Conservation (phyloP, 2,888 invertebrate species). For the Pterostichus madidus region DNA sequence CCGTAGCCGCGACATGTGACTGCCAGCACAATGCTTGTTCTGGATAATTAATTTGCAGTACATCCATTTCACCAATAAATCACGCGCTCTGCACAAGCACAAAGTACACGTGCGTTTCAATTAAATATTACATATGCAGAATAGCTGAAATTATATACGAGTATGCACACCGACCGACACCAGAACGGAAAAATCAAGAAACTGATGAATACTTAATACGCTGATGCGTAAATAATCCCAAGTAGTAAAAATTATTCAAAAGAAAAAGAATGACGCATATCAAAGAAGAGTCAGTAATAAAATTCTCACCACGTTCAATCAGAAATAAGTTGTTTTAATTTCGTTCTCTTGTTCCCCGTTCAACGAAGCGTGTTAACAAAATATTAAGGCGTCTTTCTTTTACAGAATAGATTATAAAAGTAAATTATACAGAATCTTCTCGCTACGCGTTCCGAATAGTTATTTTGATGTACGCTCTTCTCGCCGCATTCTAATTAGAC, state of each 20-base stretch:
- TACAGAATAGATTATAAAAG: slow-evolving; percentile 65
- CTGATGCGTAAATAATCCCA: slow-evolving; percentile 1
- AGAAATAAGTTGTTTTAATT: slow-evolving; percentile 64
- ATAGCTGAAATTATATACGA: too few relatives aligned
- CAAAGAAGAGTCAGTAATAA: slow-evolving; percentile 45
- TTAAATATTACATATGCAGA: slow-evolving; percentile 62
- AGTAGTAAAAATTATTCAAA: slow-evolving; percentile 38
- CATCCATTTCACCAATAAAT: slow-evolving; percentile 65
- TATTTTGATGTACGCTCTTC: slow-evolving; percentile 65
- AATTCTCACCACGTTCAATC: slow-evolving; percentile 65
- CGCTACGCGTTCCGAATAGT: slow-evolving; percentile 64
- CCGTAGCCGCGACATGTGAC: slow-evolving; percentile 61
- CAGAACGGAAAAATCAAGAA: not conserved
- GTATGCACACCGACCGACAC: not conserved
- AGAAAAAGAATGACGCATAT: slow-evolving; percentile 5
- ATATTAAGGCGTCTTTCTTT: slow-evolving; percentile 65
- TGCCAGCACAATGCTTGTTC: slow-evolving; percentile 64
- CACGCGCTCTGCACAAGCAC: slow-evolving; percentile 36
- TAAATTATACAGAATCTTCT: slow-evolving; percentile 65
- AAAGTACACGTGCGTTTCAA: slow-evolving; percentile 46
- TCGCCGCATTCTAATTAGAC: slow-evolving; percentile 63
- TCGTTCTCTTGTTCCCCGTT: slow-evolving; percentile 61
- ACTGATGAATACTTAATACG: not conserved
- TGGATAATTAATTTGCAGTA: slow-evolving; percentile 66
- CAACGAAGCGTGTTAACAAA: slow-evolving; percentile 64